Evolutionary conservation across 2,888 invertebrate species (phyloP), one percentile per base, ranked within the genome.

Genomic region (Scaeva pyrastri): DNA sequence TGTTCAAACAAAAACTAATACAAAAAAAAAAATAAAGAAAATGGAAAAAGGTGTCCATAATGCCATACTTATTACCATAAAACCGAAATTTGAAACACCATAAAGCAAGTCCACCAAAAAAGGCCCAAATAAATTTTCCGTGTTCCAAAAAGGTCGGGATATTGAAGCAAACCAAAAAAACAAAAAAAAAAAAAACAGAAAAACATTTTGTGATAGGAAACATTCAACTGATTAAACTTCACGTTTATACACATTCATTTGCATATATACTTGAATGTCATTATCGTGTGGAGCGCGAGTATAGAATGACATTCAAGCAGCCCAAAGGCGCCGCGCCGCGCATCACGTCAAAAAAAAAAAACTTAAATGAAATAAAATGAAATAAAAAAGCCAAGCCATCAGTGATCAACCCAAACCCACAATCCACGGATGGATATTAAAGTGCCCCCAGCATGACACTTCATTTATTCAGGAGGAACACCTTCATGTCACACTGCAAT

Each of bases 401-500:
- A 50, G 43, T 23, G 41, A 52, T 48, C 8, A 8, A 31, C 8
- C 71, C n/a, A n/a, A 52, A 45, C 66, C 74, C 74, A 74, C 64
- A 58, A 71, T 71, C 52, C 71, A 60, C 58, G 2, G 31, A 62
- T 50, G 66, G 41, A 26, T 6, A 74, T 72, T 55, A 80, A 80
- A 85, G 39, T 76, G 62, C 50, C 72, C 85, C 23, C 85, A 76
- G 85, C 85, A 81, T 81, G 85, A 77, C 76, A 85, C 43, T 66
- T 55, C 81, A 73, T 85, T 85, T 73, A 76, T 81, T 76, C 60
- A 74, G 79, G 60, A 74, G 81, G 77, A 86, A 81, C 81, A 78
- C 82, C 82, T 86, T 86, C 82, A 86, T 86, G 86, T 86, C 86
- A 75, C 74, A 86, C 74, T 74, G 78, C 82, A 86, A 86, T 86